Evolutionary conservation across 2,888 invertebrate genomes (phyloP).

Genomic region (Colletes collaris): DNA sequence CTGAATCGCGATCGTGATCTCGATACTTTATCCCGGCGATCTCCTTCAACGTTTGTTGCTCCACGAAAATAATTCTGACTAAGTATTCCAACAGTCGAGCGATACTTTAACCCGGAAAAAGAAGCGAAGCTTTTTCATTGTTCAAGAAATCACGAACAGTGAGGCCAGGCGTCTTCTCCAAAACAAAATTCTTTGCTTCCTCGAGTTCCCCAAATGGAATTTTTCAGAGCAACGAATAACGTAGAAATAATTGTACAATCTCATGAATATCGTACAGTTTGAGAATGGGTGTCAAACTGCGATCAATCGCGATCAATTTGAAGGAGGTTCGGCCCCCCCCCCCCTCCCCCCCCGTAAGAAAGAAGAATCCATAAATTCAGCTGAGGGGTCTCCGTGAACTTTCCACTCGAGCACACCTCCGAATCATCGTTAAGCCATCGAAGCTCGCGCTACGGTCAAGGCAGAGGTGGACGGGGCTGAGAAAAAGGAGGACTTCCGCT

Average conservation of each 20-base stretch:
- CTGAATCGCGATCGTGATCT: slow-evolving; percentile 41
- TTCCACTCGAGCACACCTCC: slow-evolving; percentile 42
- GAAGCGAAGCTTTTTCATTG: no score
- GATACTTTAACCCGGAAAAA: no score
- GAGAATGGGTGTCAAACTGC: background rate
- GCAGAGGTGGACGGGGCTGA: background rate
- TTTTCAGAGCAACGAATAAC: no score
- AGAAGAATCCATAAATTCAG: slow-evolving; percentile 38
- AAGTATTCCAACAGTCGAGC: no score
- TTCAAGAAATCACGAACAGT: no score
- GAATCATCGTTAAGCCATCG: slow-evolving; percentile 46
- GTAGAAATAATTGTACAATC: no score
- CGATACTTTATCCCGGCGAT: slow-evolving; percentile 17
- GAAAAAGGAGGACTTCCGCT: slow-evolving; percentile 4
- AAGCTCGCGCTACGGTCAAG: slow-evolving; percentile 24
- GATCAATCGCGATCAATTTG: slow-evolving; percentile 33
- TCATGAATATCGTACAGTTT: no score
- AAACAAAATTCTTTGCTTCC: no score
- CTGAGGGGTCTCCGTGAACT: slow-evolving; percentile 41
- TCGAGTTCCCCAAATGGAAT: no score
- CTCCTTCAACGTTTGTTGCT: slow-evolving; percentile 1
- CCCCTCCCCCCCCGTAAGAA: no score
- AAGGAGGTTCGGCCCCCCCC: no score
- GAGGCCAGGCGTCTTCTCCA: no score
- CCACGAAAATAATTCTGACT: background rate